Evolutionary conservation across 2,797 vertebrate genomes (phyloP).

Genomic region (Melanotaenia trifasciata): DNA sequence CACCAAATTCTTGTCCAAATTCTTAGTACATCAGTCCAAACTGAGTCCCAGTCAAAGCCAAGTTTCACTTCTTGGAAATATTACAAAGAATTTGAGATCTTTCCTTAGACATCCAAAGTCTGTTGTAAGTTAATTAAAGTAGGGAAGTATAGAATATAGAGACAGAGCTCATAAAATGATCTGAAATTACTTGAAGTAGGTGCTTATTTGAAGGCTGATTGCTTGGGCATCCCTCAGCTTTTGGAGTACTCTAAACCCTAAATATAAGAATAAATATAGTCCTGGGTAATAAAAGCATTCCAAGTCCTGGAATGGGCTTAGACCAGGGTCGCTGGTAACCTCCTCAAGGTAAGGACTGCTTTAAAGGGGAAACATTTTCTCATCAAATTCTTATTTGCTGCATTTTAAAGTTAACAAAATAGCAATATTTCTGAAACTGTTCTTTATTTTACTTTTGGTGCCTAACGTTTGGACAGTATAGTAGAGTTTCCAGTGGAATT

Average conservation of each 20-base stretch:
- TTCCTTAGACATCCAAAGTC: background rate
- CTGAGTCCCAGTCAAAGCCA: background rate
- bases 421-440: background rate
- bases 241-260: background rate
- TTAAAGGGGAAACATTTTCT: background rate
- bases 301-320: background rate
- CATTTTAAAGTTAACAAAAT: background rate
- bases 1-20: background rate
- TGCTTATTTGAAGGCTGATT: background rate
- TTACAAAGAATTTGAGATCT: background rate
- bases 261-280: background rate
- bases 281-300: background rate
- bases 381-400: background rate
- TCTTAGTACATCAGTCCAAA: background rate
- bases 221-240: background rate
- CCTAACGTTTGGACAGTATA: background rate
- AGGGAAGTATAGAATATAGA: background rate
- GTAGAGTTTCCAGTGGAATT: slow-evolving; percentile 9
- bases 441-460: background rate
- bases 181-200: too few relatives aligned
- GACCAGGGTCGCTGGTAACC: background rate
- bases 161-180: background rate
- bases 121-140: background rate
- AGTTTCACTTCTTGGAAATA: background rate
- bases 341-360: background rate